Evolutionary conservation across 1,140 invertebrate species (phyloP).

Genomic region (Colletes latitarsis): DNA sequence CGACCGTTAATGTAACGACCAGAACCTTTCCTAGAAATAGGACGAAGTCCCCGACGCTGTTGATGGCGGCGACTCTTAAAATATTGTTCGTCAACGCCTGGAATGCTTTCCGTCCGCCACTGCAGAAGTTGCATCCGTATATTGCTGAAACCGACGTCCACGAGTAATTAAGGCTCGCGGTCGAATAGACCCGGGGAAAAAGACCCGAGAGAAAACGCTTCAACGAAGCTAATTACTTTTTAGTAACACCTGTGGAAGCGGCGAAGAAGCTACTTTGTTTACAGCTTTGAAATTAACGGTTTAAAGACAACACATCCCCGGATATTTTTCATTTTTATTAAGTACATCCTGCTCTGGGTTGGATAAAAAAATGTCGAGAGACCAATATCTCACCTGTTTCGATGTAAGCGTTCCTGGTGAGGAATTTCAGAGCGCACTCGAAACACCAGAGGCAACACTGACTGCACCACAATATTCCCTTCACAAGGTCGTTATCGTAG

Average conservation of each 20-base stretch:
- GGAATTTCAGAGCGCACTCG: conserved; percentile 87
- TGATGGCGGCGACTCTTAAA: conserved; percentile 87
- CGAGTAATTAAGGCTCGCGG: neutral
- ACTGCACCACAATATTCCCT: conserved; percentile 83
- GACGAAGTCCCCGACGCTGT: conserved; percentile 90
- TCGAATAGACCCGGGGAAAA: too few relatives aligned
- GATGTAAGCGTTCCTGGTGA: conserved; percentile 90
- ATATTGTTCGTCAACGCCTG: conserved; percentile 84
- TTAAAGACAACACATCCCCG: too few relatives aligned
- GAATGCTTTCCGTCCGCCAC: conserved; percentile 85
- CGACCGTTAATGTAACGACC: conserved; percentile 85
- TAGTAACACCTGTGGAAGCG: too few relatives aligned
- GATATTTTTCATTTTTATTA: too few relatives aligned
- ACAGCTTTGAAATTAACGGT: too few relatives aligned
- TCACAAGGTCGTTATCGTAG: conserved; percentile 75
- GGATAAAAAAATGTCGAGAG: too few relatives aligned
- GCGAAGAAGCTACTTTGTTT: too few relatives aligned
- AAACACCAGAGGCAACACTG: conserved; percentile 88
- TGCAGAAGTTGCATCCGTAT: conserved; percentile 87
- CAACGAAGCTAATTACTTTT: too few relatives aligned
- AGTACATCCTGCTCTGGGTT: too few relatives aligned
- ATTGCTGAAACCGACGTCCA: conserved; percentile 83
- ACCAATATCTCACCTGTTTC: conserved; percentile 83
- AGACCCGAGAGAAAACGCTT: too few relatives aligned
- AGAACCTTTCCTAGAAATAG: conserved; percentile 88